Evolutionary conservation across 1,140 invertebrate species (phyloP), one percentile per base, ranked within the genome.

Genomic region (Babylonia areolata): DNA sequence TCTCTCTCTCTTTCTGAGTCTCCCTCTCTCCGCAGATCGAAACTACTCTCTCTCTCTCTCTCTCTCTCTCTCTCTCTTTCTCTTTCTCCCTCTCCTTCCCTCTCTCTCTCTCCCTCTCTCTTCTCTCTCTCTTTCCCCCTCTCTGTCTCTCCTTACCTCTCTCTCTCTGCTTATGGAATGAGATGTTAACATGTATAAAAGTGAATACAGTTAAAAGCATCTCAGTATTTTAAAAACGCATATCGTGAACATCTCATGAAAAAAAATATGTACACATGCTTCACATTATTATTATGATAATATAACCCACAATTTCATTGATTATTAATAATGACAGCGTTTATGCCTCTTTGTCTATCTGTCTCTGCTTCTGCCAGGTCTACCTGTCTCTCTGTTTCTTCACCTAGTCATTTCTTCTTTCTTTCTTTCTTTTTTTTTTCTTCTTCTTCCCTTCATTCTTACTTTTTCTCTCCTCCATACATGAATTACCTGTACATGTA

Each of bases 21-120:
- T 64, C 20, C 23, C 58, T 64, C 58, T 64, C 20, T 64, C 58
- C n/a, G n/a, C n/a, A n/a, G n/a, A n/a, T n/a, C n/a, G n/a, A n/a
- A n/a, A n/a, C n/a, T n/a, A n/a, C n/a, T n/a, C n/a, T n/a, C n/a
- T n/a, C n/a, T n/a, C 64, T 23, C 64, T 15, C 28, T 31, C 31
- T 73, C 71, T 35, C 71, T 73, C 31, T 73, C 71, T 33, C 31
- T 37, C 71, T 73, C 31, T 35, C 71, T 73, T 23, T 73, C 71
- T 20, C 71, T 73, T 31, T 35, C 33, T 35, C 71, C 71, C 33
- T 35, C 31, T 23, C 71, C 20, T 23, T 35, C 71, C 23, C 71
- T 37, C 17, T 35, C 71, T 20, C 31, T 73, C 31, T 35, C 2
- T 73, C 71, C 35, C 6, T 73, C 71, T 37, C 71, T 73, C 31